Conservation (phyloP, 2,888 invertebrate genomes). For the Zygaena filipendulae region DNA sequence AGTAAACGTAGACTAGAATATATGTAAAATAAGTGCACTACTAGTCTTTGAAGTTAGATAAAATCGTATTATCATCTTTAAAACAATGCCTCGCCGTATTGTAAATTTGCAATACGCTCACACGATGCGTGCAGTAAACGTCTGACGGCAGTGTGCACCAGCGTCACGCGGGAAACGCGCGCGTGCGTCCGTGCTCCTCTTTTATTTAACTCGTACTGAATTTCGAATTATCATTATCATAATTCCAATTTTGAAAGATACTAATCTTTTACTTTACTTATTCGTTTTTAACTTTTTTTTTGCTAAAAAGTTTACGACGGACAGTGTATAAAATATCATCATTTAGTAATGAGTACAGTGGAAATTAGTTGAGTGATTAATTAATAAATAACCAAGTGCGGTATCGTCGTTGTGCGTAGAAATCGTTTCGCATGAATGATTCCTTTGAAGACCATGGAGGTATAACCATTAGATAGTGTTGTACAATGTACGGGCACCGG, state of each 20-base stretch:
- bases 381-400: too few relatives aligned
- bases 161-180: conserved; percentile 37
- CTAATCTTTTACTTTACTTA: conserved; percentile 5
- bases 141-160: conserved; percentile 31
- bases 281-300: too few relatives aligned
- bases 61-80: too few relatives aligned
- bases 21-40: too few relatives aligned
- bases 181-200: conserved; percentile 28
- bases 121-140: conserved; percentile 35
- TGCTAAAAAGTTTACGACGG: conserved; percentile 6
- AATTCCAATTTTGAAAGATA: conserved; percentile 17
- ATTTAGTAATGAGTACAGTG: too few relatives aligned
- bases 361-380: too few relatives aligned
- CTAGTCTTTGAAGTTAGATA: too few relatives aligned
- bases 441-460: conserved; percentile 38
- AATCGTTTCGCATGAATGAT: conserved; percentile 43
- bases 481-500: conserved; percentile 26
- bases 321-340: too few relatives aligned
- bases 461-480: conserved; percentile 28
- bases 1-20: too few relatives aligned
- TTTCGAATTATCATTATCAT: too few relatives aligned
- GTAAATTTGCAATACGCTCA: conserved; percentile 18
- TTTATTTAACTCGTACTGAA: too few relatives aligned
- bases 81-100: conserved; percentile 34
- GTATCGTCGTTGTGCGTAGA: conserved; percentile 41